Conservation (phyloP, 2,888 invertebrate species). For the Drosophila anceps region DNA sequence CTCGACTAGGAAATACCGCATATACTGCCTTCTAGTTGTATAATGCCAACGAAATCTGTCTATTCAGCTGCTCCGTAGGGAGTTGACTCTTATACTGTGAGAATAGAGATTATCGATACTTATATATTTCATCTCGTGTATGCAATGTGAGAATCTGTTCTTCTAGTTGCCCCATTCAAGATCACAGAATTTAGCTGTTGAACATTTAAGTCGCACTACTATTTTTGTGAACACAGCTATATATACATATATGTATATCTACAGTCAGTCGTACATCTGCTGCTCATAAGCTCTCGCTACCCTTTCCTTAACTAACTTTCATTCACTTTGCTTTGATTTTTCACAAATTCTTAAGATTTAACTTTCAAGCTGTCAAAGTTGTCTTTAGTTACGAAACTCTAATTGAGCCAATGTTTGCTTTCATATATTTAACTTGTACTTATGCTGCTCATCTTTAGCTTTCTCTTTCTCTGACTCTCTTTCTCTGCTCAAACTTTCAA, state of each 20-base stretch:
- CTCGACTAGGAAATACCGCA: background rate
- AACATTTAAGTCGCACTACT: too few species aligned
- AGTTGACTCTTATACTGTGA: too few species aligned
- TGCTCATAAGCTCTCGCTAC: background rate
- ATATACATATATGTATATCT: background rate
- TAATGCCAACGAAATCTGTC: too few species aligned
- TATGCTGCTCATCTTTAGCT: background rate
- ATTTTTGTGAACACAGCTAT: too few species aligned
- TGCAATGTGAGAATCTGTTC: too few species aligned
- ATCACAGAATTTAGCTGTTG: too few species aligned
- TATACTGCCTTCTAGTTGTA: too few species aligned
- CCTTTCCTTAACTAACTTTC: background rate
- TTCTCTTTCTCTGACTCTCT: background rate
- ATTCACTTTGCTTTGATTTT: background rate
- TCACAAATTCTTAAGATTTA: background rate
- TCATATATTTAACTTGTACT: background rate
- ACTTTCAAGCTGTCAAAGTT: slow-evolving; percentile 4
- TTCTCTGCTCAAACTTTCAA: slow-evolving; percentile 12
- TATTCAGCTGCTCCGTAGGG: too few species aligned
- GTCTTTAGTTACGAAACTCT: background rate
- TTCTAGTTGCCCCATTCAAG: too few species aligned
- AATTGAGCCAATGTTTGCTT: slow-evolving; percentile 18
- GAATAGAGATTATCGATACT: too few species aligned
- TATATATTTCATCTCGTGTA: too few species aligned
- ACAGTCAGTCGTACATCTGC: background rate